Conservation (phyloP, 2,888 invertebrate species). For the Oeneis ivallda region DNA sequence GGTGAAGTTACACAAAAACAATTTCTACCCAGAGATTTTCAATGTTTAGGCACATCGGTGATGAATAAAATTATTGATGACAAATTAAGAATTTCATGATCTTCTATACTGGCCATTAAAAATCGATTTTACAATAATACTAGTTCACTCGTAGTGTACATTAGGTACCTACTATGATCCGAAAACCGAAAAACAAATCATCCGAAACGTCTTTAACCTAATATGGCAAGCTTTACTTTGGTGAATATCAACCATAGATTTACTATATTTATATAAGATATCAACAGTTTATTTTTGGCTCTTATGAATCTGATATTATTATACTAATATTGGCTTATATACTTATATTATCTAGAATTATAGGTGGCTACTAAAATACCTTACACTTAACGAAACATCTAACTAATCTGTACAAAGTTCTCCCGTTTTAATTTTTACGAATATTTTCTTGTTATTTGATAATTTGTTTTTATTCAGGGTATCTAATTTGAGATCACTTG, state of each 20-base stretch:
- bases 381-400: neutral
- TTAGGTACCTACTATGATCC: neutral
- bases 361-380: slow-evolving; percentile 17
- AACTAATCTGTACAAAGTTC: slow-evolving; percentile 52
- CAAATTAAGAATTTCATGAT: slow-evolving; percentile 1
- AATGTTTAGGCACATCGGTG: slow-evolving; percentile 4
- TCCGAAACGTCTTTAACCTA: slow-evolving; percentile 62
- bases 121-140: neutral
- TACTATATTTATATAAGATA: slow-evolving; percentile 35
- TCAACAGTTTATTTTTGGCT: slow-evolving; percentile 47
- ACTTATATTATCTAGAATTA: slow-evolving; percentile 36
- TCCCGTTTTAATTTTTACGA: slow-evolving; percentile 71
- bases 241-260: slow-evolving; percentile 58
- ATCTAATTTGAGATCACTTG: slow-evolving; percentile 69
- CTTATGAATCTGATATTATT: slow-evolving; percentile 40
- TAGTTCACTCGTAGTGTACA: neutral
- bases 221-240: slow-evolving; percentile 81
- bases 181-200: slow-evolving; percentile 44
- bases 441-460: slow-evolving; percentile 65
- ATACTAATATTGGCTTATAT: slow-evolving; percentile 39
- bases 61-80: neutral
- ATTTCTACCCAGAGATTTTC: neutral
- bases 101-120: slow-evolving; percentile 8
- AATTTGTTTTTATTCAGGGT: slow-evolving; percentile 50
- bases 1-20: neutral